Base-by-base conservation (phyloP, 2,797 vertebrate genomes). In the Podargus strigoides region DNA sequence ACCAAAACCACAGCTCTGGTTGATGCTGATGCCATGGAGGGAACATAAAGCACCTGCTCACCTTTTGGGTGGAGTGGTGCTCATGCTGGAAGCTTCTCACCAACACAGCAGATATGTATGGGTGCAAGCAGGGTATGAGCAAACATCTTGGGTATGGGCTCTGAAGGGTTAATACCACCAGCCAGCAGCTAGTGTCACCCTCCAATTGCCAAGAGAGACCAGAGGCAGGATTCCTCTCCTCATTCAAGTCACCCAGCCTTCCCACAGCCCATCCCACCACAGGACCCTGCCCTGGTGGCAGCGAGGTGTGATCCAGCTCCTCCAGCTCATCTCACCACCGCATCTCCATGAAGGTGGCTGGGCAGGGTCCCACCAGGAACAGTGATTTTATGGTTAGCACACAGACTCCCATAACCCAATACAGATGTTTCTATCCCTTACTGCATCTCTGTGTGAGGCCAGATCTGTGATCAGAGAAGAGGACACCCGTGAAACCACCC, bases 141-240 rank as follows among this genome's bases (percentile, higher is more conserved):
- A 67, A 21, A 8, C 8, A 21, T 3, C 27, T 44, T 3, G 0
- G 37, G 37, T 2, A 4, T 0, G 4, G 62, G 44, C 83, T 75
- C 49, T 39, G 67, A 85, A 7, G 26, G 62, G 49, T 75, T 72
- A 81, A 85, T 27, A 14, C 4, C 50, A 41, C 37, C 36, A 64
- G 16, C 11, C 13, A 69, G 66, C 32, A 55, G 46, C 27, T 77
- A 56, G 21, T 52, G 37, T 36, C 68, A 75, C 23, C 53, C 28
- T 68, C 21, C 7, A 16, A 39, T 66, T 49, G 20, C 30, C 3
- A n/a, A 42, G n/a, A 62, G 28, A 18, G 28, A 76, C 12, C 47
- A 62, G 28, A 74, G 49, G 7, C 37, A 53, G 66, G 32, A 56
- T 3, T 60, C 12, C 41, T 72, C 53, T 63, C 42, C 69, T 73